Evolutionary conservation across 1,140 invertebrate species (phyloP), one percentile per base, ranked within the genome.

Genomic region (Mesaphorura yosii): DNA sequence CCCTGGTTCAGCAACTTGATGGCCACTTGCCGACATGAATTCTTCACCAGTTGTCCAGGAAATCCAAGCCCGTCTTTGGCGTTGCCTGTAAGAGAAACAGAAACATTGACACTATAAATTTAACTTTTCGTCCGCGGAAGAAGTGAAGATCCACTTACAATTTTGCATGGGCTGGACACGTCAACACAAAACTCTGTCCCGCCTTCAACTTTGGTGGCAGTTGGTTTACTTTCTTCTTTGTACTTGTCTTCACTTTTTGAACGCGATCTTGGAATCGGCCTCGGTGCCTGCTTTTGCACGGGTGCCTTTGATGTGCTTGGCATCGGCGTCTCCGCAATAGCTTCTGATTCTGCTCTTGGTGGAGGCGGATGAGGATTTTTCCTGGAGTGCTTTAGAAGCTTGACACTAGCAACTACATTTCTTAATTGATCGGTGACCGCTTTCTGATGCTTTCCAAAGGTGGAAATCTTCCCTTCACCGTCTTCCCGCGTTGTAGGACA

Each of bases 161-260:
- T 59, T 44, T 46, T 28, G 39, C 57, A 63, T 28, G 60, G 60
- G 26, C 60, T 63, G n/a, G 60, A 63, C 1, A 59, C 48, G 40
- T 63, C 60, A 1, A 63, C 57, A 19, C 40, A 28, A 57, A 63
- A 63, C 20, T 63, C 58, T 40, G 52, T 52, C 48, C 56, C 48
- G 7, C 46, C 38, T 49, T 44, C 20, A 17, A 15, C 19, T 27
- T 23, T 25, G 17, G n/a, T 20, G 19, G 15, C 20, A 34, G 26
- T 29, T 2, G 15, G 10, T 48, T 44, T 48, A 19, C 14, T 27
- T 34, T 46, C 46, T 29, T 48, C 17, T 7, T 20, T 41, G 10
- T 7, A 41, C 40, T 41, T 41, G 15, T 25, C 6, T 25, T 14
- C 5, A 22, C 22, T 27, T 27, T 22, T 22, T 46, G 6, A 20